Base-by-base conservation (phyloP, 2,797 vertebrate species). In the Danio kyathit region DNA sequence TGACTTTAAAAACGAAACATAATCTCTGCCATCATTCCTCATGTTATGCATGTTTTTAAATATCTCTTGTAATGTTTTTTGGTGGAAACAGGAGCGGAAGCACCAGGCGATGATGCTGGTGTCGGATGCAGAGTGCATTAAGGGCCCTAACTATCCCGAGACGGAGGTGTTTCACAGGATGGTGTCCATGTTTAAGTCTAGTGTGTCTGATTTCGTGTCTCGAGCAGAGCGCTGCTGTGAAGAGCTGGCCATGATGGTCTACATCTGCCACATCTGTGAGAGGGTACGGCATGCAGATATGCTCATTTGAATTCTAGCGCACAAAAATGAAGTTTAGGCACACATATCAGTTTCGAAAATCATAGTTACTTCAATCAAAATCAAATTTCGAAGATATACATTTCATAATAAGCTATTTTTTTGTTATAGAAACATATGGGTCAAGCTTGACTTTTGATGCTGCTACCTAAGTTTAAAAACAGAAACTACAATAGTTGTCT, bases 171-270 rank as follows among this genome's bases (percentile, higher is more conserved):
- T 98, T 21, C 80, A 92, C 74, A 69, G 52, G 7, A 89, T 93
- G 0, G 89, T 94, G 76, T 83, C 89, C 81, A 83, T 88, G 76
- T 95, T 97, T 86, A 96, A 89, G 83, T 91, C 93, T 0, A 91
- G 91, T 84, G 92, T 98, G 88, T 92, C 90, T 57, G 91, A 92
- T 75, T 97, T 97, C 88, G 91, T 95, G 86, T 93, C 93, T 85
- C 90, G 93, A 2, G 94, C 95, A 1, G 95, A 98, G 85, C 92
- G 89, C 19, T 95, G 94, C 2, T 95, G 93, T 86, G 88, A 90
- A 0, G 96, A 97, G 87, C 89, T 90, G 83, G 94, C 95, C 86
- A 92, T 93, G 3, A 93, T 95, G 88, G 91, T 91, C 46, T 93
- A 94, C 9, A 90, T 99, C 0, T 84, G 92, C 57, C 86, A 59